Base-by-base conservation (phyloP, 1,140 invertebrate species). In the Homalodisca vitripennis region DNA sequence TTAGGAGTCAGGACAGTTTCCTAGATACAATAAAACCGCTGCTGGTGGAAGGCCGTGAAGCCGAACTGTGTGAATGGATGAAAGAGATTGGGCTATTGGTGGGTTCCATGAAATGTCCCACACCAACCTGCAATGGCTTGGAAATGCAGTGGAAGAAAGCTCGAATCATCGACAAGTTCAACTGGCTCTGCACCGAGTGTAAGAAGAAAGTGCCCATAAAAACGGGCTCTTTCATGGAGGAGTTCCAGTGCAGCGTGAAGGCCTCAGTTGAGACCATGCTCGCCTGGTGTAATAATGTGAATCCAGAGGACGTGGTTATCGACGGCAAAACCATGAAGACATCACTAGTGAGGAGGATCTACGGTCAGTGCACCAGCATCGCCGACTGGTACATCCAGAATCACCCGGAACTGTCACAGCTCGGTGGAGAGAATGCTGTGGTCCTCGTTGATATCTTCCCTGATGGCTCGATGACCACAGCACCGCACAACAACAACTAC, bases 381-480 rank as follows among this genome's bases (percentile, higher is more conserved):
- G 73, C 74, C 0, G 73, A 76, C 31, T 74, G 73, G 73, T 75
- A 77, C 34, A 75, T 77, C 48, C 72, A 74, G 65, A 73, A 71
- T 48, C 75, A 75, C 66, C 73, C 72, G 3, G 74, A 77, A 47
- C 47, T 72, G 12, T 71, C 73, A 26, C 48, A 66, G 30, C 71
- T 77, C 0, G 75, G 75, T 1, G 76, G 75, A 10, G 74, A 75
- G 26, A 72, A 73, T 60, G 66, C 71, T 47, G 73, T 75, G 2
- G 75, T 77, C n/a, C 72, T 77, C 3, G 73, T 77, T 12, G 76
- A 77, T 57, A 72, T 77, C 1, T 77, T 75, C 57, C 76, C 76
- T 6, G 75, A 76, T 65, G 76, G 76, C 1, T 75, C 73, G 41
- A 77, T 77, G 76, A 77, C 74, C 12, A 74, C 71, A 13, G 70